Base-by-base conservation (phyloP, 2,888 invertebrate genomes). In the Drosophila acutilabella region DNA sequence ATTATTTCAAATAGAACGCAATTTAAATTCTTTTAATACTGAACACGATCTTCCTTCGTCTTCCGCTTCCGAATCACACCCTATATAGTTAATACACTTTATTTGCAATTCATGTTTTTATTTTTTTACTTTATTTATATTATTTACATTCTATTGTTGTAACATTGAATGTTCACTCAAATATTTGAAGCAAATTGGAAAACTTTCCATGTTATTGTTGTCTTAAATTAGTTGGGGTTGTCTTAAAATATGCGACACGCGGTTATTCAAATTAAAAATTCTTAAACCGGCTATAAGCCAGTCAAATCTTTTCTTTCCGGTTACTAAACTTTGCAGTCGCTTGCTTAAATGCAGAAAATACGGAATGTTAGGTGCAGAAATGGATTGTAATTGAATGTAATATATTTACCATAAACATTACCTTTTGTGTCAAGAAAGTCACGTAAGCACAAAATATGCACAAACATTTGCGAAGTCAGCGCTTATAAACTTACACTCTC, bases 1-100 rank as follows among this genome's bases (percentile, higher is more conserved):
- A 75, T 70, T 81, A 74, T 68, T 68, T 80, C 81, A 76, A 80
- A 81, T 77, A 81, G 77, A 80, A 80, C 81, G 81, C 79, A 80
- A 80, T 80, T 81, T 79, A 68, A 78, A 80, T 81, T 80, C 60
- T 71, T 78, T 80, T 70, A 81, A 78, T 42, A 70, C 52, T 78
- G 54, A 70, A 58, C 59, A 48, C 53, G 50, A 61, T 67, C 62
- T 61, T 48, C 33, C 48, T 26, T 50, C 57, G 60, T 59, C 54
- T 74, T 78, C 62, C 60, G 61, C 62, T 54, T 64, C 60, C 47
- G 61, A 36, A 45, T 36, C 41, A 40, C 54, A 47, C 64, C 51
- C 41, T 20, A 51, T 50, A 41, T 10, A 59, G 51, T 62, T 75
- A 61, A 58, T 42, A 53, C 64, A 62, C 59, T 65, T 62, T 48